These are phyloP conservation scores for Blomia tropicalis DNA, from an alignment of 2,888 invertebrate species.

Conservation along the genomic window DNA sequence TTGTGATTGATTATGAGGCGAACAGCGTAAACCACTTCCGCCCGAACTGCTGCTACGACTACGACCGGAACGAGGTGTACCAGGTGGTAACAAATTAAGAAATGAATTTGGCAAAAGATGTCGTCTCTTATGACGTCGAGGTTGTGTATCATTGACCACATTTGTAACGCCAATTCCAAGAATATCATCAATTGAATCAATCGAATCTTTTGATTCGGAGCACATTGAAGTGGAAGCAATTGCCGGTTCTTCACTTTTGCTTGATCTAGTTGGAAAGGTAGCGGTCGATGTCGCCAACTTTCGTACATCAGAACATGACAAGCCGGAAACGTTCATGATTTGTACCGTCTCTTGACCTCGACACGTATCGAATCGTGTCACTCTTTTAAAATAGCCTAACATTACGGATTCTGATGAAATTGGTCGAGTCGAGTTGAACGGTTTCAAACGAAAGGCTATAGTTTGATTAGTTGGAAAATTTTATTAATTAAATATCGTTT, in stretches of 20 bases:
- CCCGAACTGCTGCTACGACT: background rate
- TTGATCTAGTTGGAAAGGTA: background rate
- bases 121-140: background rate
- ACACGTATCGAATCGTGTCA: conserved; percentile 12
- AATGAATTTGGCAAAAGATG: conserved; percentile 8
- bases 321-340: background rate
- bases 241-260: background rate
- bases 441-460: too few species aligned
- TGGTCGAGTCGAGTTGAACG: too few species aligned
- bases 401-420: too few species aligned
- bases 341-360: conserved; percentile 4
- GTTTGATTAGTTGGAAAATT: too few species aligned
- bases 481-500: too few species aligned
- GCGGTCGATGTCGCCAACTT: background rate
- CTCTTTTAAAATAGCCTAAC: conserved; percentile 22
- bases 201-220: background rate
- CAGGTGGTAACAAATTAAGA: background rate
- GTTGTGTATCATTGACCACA: background rate
- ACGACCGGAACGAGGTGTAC: background rate
- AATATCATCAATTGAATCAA: background rate
- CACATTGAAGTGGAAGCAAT: background rate
- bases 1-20: background rate
- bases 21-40: too few species aligned
- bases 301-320: background rate
- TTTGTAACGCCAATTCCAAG: background rate